Conservation (phyloP, 92 coral and sea anemone genomes). For the Epizoanthus illoricatus region DNA sequence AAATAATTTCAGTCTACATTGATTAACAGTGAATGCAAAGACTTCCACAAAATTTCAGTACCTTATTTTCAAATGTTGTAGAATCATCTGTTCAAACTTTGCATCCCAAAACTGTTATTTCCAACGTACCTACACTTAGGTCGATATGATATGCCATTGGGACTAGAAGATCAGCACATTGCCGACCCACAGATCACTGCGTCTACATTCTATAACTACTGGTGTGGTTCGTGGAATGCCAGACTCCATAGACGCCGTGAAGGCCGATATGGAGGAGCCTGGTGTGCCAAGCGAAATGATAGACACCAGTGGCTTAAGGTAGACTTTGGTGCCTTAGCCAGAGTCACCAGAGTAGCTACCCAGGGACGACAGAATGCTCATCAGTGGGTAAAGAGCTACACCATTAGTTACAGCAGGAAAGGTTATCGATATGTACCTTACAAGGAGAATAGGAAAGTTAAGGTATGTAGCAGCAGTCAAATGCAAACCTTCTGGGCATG, state of each 20-base stretch:
- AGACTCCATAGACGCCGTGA: conserved; percentile 28
- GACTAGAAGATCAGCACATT: conserved; percentile 25
- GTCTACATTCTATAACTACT: conserved; percentile 9
- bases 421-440: conserved; percentile 19
- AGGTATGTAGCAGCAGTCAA: neutral
- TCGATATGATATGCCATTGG: conserved; percentile 38
- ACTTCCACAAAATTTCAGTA: neutral
- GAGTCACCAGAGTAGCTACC: conserved; percentile 22
- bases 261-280: conserved; percentile 36
- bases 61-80: neutral
- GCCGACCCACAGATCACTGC: conserved; percentile 37
- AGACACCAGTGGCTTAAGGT: conserved; percentile 23
- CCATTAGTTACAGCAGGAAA: conserved; percentile 33
- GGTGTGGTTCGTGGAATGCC: conserved; percentile 38
- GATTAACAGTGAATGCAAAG: neutral
- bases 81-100: neutral
- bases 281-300: conserved; percentile 35
- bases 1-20: too few relatives aligned
- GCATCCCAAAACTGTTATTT: neutral
- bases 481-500: neutral
- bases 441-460: conserved; percentile 5
- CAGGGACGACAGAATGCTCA: conserved; percentile 35
- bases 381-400: conserved; percentile 37
- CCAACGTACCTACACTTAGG: neutral
- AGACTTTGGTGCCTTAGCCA: conserved; percentile 34